Evolutionary conservation across 2,113 vertebrate genomes (phyloP).

Genomic region (Toxotes chatareus): DNA sequence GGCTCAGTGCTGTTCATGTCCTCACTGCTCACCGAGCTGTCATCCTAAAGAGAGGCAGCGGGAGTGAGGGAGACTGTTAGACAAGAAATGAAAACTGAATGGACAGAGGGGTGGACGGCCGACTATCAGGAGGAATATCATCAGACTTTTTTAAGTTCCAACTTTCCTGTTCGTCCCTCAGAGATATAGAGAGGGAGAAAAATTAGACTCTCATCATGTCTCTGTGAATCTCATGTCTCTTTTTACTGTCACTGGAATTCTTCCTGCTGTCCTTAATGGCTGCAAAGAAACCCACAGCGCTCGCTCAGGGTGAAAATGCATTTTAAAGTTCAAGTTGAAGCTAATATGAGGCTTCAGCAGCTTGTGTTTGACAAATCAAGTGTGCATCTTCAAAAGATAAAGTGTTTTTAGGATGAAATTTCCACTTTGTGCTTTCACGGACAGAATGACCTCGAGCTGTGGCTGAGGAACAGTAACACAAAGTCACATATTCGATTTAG

Average conservation of each 20-base stretch:
- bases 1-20: slow-evolving; percentile 96
- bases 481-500: not conserved
- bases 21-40: slow-evolving; percentile 97
- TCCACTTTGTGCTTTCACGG: not conserved
- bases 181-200: not conserved
- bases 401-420: not conserved
- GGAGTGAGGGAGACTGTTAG: slow-evolving; percentile 54
- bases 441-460: not conserved
- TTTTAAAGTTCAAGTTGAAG: not conserved
- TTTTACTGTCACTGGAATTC: not conserved
- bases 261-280: not conserved
- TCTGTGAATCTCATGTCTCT: not conserved
- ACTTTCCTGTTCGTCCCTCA: not conserved
- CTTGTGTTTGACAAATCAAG: not conserved
- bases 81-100: not conserved
- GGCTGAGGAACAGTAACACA: not conserved
- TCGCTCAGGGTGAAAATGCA: not conserved
- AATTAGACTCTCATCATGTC: not conserved
- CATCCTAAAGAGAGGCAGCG: slow-evolving; percentile 87
- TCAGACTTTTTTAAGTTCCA: not conserved
- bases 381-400: not conserved
- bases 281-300: not conserved
- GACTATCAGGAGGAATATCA: not conserved
- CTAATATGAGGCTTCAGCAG: not conserved
- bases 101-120: not conserved